Evolutionary conservation across 1,140 invertebrate genomes (phyloP).

Genomic region (Bombus balteatus): DNA sequence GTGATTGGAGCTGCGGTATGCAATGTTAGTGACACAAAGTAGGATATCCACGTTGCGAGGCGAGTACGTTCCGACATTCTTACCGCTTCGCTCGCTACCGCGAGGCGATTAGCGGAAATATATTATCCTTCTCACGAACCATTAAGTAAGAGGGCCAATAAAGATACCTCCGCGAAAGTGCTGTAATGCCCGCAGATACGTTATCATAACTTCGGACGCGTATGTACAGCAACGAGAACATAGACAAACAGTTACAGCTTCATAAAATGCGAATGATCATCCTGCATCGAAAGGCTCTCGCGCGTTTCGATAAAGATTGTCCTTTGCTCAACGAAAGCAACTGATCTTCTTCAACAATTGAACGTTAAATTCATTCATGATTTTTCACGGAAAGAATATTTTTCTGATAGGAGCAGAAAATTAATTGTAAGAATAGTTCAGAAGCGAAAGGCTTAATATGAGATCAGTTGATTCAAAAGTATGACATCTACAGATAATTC

Average conservation of each 20-base stretch:
- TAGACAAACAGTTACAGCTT: conserved; percentile 33
- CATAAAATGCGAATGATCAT: conserved; percentile 34
- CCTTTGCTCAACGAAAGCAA: background rate
- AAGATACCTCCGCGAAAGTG: conserved; percentile 39
- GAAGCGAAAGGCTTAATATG: too few relatives aligned
- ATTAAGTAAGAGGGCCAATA: conserved; percentile 43
- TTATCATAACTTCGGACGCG: conserved; percentile 26
- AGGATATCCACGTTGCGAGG: background rate
- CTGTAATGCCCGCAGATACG: conserved; percentile 32
- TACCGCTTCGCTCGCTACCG: conserved; percentile 28
- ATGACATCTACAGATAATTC: background rate
- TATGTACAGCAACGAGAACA: conserved; percentile 10
- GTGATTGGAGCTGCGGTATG: background rate
- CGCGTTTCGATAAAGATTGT: background rate
- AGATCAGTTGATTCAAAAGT: too few relatives aligned
- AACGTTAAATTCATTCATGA: background rate
- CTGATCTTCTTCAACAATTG: background rate
- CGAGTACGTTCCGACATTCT: conserved; percentile 1
- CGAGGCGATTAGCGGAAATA: conserved; percentile 33
- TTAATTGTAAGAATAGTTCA: too few relatives aligned
- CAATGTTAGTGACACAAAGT: background rate
- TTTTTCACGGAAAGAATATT: background rate
- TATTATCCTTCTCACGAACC: conserved; percentile 38
- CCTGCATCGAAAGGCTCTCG: background rate
- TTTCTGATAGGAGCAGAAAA: too few relatives aligned